Evolutionary conservation across 1,140 invertebrate genomes (phyloP), one percentile per base, ranked within the genome.

Genomic region (Sipha flava): DNA sequence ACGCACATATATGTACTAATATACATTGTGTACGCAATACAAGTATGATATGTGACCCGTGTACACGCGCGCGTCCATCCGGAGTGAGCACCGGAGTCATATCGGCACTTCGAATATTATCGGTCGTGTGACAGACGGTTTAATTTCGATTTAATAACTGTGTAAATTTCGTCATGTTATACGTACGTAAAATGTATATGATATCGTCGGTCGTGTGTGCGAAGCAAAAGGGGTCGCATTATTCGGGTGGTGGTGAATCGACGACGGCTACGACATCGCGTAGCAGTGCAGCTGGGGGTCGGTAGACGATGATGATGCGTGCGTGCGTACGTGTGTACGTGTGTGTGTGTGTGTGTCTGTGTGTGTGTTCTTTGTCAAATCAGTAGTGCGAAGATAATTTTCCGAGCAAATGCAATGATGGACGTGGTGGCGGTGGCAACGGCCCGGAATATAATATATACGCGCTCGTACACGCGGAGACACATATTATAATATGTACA

Each of bases 131-230:
- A 68, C 66, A n/a, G 40, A 45, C 66, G 66, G 40, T 68, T 68
- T 47, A n/a, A 77, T 77, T 57, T 77, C 72, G 40, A 77, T 77
- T 77, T 77, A 77, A 77, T 77, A 77, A 77, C 72, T 57, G 72
- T 77, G 72, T 77, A 77, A 57, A 77, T 59, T 77, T 77, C 49
- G 72, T 21, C 72, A 21, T 54, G 72, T 73, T 45, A 72, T 23
- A 31, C 26, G 31, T 16, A 21, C 31, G 21, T 72, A 70, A 10
- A 37, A 21, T 34, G 18, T 21, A 16, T 29, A 10, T 37, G 31
- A 6, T 62, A 34, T 6, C 14, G 10, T 12, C 54, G 59, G 16
- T n/a, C 29, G 29, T n/a, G n/a, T 43, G 31, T 64, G 18, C 21
- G 16, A 9, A 40, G n/a, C 29, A 75, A 75, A 75, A 75, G 72